A percentile compares a stretch with the other conserved stretches of the same genome.
Evolutionary conservation across 2,888 invertebrate genomes (phyloP).

Genomic region (Sphaerophoria rueppellii): DNA sequence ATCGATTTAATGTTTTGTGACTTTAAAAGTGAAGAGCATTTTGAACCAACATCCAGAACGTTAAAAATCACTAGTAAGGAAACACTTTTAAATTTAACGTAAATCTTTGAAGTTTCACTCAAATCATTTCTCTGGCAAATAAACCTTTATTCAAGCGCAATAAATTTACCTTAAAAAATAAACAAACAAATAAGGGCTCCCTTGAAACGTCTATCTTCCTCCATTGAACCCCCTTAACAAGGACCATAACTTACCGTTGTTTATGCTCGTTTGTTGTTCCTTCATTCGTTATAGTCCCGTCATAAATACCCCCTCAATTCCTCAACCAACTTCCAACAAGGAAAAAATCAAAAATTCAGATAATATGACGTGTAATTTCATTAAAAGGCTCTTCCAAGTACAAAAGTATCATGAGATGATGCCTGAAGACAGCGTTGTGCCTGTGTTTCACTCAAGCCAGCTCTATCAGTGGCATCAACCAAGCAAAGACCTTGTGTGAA

Average conservation of each 20-base stretch:
- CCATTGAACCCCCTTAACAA: no score
- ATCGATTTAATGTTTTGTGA: no score
- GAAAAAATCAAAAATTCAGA: conserved; percentile 58
- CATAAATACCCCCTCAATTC: neutral
- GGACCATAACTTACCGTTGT: neutral
- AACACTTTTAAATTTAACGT: neutral
- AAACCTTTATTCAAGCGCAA: neutral
- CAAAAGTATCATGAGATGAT: neutral
- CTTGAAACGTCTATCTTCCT: neutral
- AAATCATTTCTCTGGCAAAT: neutral
- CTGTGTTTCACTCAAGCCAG: no score
- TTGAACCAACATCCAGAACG: no score
- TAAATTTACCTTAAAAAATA: neutral
- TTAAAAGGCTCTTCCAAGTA: conserved; percentile 20
- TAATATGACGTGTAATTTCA: conserved; percentile 64
- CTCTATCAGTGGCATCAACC: neutral
- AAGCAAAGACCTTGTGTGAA: conserved; percentile 19
- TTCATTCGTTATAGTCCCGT: neutral
- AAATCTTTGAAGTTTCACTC: neutral
- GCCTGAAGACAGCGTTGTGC: neutral
- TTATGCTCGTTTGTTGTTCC: neutral
- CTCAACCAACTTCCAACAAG: neutral
- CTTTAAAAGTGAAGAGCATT: no score
- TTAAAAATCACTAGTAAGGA: neutral
- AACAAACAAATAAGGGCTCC: neutral